Evolutionary conservation across 2,797 vertebrate genomes (phyloP), one percentile per base, ranked within the genome.

Genomic region (Xiphophorus birchmanni): DNA sequence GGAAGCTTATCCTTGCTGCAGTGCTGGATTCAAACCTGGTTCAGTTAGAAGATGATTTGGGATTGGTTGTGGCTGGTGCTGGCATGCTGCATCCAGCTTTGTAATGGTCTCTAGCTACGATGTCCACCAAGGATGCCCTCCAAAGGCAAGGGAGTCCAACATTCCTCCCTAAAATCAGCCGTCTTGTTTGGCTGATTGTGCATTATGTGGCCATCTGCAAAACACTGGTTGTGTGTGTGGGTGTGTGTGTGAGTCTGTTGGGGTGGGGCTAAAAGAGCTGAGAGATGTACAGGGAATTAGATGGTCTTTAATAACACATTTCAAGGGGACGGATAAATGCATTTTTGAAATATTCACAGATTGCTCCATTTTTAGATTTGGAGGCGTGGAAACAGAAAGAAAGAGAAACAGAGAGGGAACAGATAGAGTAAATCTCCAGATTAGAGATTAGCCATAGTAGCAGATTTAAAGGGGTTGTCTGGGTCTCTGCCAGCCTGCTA

Each of bases 391-490:
- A 94, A 86, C 86, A 87, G 88, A 90, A 83, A 84, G 89, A 90
- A 91, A 91, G 81, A 88, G 87, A 92, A 85, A 82, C 87, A 90
- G 87, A 89, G 88, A 72, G 87, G 85, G 92, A 87, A 82, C 91
- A 93, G 93, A 93, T 92, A 91, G 92, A 94, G 92, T 95, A 96
- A 96, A 96, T 96, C 95, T 96, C 94, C 95, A 95, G 95, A 96
- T 96, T 96, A 96, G 95, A 96, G 95, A 95, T 96, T 96, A 95
- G 93, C 93, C 90, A 80, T 91, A 93, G 93, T 92, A 90, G 91
- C 93, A 95, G 95, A 94, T 95, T 95, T 95, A 92, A 92, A 72
- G 91, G 91, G 92, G 92, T 87, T 85, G 92, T 93, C 93, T 96
- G 96, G 95, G 93, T 78, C 79, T 23, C 26, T 35, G 91, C 93